A percentile compares a stretch with the other conserved stretches of the same genome.
Evolutionary conservation across 2,797 vertebrate genomes (phyloP).

Genomic region (Diceros bicornis): DNA sequence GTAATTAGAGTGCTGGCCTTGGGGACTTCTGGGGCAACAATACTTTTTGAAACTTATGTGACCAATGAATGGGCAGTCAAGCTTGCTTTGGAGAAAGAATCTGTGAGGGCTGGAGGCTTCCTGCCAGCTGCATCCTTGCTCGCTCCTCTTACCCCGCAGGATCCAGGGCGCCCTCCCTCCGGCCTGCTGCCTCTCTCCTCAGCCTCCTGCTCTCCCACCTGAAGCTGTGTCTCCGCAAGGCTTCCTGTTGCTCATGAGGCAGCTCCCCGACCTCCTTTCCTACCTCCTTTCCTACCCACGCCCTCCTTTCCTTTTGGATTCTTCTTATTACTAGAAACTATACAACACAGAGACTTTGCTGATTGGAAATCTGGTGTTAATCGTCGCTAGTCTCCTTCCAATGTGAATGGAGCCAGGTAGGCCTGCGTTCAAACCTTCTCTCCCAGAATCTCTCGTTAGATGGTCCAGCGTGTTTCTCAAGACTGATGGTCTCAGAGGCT

Average conservation of each 20-base stretch:
- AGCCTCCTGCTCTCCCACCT: too few relatives aligned
- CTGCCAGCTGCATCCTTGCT: background rate
- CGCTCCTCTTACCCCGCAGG: accelerated
- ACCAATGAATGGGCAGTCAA: background rate
- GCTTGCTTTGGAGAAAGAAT: background rate
- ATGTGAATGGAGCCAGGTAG: background rate
- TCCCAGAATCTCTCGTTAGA: background rate
- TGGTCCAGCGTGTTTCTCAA: background rate
- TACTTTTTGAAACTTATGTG: background rate
- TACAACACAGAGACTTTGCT: background rate
- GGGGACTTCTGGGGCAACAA: background rate
- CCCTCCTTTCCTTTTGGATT: background rate
- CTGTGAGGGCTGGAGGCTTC: background rate
- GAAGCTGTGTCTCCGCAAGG: background rate
- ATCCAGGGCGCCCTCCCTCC: too few relatives aligned
- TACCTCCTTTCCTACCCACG: background rate
- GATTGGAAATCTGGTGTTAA: background rate
- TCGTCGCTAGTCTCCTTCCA: background rate
- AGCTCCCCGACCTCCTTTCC: background rate
- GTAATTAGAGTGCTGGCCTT: background rate
- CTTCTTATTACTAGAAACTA: background rate
- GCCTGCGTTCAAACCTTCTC: background rate
- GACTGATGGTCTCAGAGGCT: background rate
- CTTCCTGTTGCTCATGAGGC: background rate
- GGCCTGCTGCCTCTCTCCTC: background rate